These are phyloP conservation scores for Limanda limanda DNA, from an alignment of 2,113 vertebrate species.

Conservation along the genomic window DNA sequence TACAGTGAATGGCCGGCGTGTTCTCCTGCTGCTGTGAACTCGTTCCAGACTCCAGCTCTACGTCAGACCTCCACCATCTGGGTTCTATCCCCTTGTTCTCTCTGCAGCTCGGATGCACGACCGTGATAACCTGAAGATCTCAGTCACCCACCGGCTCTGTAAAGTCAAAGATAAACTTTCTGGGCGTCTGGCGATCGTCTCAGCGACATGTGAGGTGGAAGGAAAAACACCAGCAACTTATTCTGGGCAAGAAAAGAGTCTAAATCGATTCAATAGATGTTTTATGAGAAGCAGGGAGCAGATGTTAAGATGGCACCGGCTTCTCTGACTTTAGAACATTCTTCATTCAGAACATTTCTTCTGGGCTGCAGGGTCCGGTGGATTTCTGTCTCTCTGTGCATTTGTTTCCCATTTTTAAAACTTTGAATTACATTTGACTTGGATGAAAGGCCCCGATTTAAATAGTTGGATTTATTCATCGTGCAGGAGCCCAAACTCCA, in stretches of 20 bases:
- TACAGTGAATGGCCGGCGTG: slow-evolving; percentile 45
- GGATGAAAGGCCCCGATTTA: neutral
- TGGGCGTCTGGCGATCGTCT: neutral
- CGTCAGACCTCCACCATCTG: neutral
- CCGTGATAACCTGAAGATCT: neutral
- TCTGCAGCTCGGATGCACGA: slow-evolving; percentile 11
- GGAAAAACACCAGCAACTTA: neutral
- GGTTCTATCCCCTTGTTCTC: slow-evolving; percentile 17
- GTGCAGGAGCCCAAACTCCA: neutral
- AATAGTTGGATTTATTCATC: neutral
- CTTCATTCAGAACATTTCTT: neutral
- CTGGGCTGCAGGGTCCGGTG: neutral
- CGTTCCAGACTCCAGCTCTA: neutral
- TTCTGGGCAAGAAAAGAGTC: neutral
- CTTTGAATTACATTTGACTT: neutral
- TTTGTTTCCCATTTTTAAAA: neutral
- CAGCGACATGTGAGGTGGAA: neutral
- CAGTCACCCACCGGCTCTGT: neutral
- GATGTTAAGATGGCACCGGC: neutral
- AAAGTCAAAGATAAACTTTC: neutral
- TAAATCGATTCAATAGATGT: neutral
- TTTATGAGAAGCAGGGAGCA: neutral
- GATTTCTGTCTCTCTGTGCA: too few relatives aligned
- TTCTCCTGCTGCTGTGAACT: slow-evolving; percentile 38
- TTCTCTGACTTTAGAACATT: neutral